Evolutionary conservation across 2,797 vertebrate genomes (phyloP), one percentile per base, ranked within the genome.

Genomic region (Pteronotus mesoamericanus): DNA sequence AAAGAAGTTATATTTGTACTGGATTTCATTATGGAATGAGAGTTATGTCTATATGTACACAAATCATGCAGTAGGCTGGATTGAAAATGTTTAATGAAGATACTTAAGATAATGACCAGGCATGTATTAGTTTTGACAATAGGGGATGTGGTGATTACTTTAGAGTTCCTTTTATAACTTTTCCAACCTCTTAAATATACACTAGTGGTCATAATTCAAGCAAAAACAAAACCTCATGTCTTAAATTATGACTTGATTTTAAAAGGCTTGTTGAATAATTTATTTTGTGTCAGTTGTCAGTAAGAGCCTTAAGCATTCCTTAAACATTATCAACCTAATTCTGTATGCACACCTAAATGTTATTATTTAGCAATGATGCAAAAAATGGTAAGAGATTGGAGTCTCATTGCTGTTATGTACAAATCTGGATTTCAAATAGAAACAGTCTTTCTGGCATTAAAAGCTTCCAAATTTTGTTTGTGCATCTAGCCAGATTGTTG

Each of bases 391-490:
- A 80, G 46, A 37, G 19, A 59, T 24, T 66, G 29, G 34, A 69
- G 24, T 86, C n/a, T 77, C 32, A 2, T 61, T 89, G 51, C 9
- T 32, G 9, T 77, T 64, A 64, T 44, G 53, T 42, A 59, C 55
- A 51, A 93, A 61, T 72, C 59, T 59, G 55, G 39, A 11, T 68
- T 95, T 78, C 59, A 90, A 91, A 61, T 46, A 44, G 91, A 21
- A 94, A 21, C 12, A 6, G 1, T 74, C 88, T 86, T 94, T 95
- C 7, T 24, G 61, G 77, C 55, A 42, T 66, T 72, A 57, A 10
- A 95, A 61, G 19, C 77, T 92, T 96, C 85, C 68, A 92, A 86
- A 86, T 97, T 94, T 44, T 80, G 12, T 78, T 87, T 10, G 9
- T 89, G 29, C 68, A 68, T 66, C 55, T 51, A 95, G 74, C 24